Evolutionary conservation across 2,797 vertebrate species (phyloP).

Genomic region (Pseudochaenichthys georgianus): DNA sequence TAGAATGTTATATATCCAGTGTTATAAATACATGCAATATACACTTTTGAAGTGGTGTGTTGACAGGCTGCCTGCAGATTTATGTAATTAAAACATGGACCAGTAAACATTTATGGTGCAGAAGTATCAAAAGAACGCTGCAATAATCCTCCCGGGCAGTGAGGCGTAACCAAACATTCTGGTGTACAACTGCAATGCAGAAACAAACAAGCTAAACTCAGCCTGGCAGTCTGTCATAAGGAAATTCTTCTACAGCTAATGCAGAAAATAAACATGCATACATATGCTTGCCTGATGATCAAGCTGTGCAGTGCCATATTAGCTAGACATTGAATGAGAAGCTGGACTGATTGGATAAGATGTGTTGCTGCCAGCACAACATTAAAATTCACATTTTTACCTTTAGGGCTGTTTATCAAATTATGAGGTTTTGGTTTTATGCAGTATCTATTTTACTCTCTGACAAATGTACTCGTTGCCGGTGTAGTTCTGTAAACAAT

Average conservation of each 20-base stretch:
- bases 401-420: no score
- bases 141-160: conserved; percentile 38
- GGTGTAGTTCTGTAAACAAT: no score
- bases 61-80: conserved; percentile 12
- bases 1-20: neutral
- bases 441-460: no score
- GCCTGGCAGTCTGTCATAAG: conserved; percentile 27
- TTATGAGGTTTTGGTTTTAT: no score
- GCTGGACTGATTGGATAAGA: neutral
- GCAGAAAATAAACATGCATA: neutral
- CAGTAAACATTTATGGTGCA: conserved; percentile 38
- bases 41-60: conserved; percentile 28
- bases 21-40: conserved; percentile 36
- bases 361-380: neutral
- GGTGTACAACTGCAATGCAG: conserved; percentile 29
- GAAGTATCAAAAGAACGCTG: conserved; percentile 63
- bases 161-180: conserved; percentile 49
- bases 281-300: neutral
- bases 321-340: neutral
- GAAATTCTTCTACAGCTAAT: conserved; percentile 15
- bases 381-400: neutral
- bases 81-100: conserved; percentile 34
- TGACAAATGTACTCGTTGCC: no score
- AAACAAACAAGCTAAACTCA: conserved; percentile 53
- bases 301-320: conserved; percentile 1